phyloP scores from a whole-genome alignment of 2,797 vertebrate species.

The Myotis pilosus region DNA sequence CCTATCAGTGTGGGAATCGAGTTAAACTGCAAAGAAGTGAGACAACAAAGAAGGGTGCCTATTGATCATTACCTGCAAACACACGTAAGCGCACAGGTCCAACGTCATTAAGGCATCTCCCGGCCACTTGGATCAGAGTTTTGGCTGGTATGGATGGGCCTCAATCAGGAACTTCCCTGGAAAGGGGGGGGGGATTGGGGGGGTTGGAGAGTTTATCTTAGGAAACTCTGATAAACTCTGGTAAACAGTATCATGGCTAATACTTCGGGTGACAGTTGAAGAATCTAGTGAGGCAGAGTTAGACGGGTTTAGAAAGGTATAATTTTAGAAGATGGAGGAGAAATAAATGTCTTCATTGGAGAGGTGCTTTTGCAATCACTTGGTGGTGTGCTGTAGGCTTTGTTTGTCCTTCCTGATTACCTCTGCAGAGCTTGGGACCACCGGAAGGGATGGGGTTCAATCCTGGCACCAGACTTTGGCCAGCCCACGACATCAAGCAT shows the following conservation, averaged over 20 bases:
- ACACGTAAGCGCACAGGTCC: neutral
- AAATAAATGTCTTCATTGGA: neutral
- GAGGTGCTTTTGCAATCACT: neutral
- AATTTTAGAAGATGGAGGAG: constrained; percentile 8
- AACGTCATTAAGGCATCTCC: neutral
- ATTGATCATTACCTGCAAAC: constrained; percentile 26
- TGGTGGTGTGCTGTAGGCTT: neutral
- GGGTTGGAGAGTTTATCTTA: neutral
- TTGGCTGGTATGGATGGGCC: neutral
- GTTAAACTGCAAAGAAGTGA: neutral
- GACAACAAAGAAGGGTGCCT: neutral
- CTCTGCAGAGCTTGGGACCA: neutral
- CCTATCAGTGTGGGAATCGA: constrained; percentile 23
- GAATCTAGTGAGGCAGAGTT: neutral
- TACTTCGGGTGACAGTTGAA: neutral
- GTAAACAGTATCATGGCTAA: neutral
- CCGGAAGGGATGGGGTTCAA: neutral
- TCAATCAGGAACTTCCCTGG: constrained; percentile 9
- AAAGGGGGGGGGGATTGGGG: neutral
- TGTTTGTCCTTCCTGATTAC: neutral
- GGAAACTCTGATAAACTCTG: neutral
- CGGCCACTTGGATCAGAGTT: neutral
- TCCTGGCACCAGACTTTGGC: neutral
- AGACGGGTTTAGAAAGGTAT: neutral
- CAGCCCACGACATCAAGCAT: neutral